Evolutionary conservation across 1,140 invertebrate species (phyloP).

Genomic region (Patella vulgata): DNA sequence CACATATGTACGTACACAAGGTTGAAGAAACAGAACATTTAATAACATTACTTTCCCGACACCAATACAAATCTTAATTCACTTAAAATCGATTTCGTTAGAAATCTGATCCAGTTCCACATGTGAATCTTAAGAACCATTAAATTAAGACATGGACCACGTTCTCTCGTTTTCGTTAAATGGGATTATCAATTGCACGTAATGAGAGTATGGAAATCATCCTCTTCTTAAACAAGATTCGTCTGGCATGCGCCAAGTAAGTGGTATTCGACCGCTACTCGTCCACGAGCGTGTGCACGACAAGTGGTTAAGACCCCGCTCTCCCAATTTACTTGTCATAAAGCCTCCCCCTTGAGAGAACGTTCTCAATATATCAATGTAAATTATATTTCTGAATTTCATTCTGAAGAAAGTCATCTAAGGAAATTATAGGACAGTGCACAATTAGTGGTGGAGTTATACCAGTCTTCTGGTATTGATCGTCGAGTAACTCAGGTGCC

Average conservation of each 20-base stretch:
- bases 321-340: slow-evolving; percentile 26
- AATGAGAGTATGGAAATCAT: no score
- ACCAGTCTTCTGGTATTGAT: slow-evolving; percentile 14
- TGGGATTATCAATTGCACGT: slow-evolving; percentile 10
- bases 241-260: no score
- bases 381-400: slow-evolving; percentile 30
- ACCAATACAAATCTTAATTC: no score
- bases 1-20: no score
- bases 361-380: slow-evolving; percentile 30
- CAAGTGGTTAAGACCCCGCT: slow-evolving; percentile 14
- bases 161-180: not conserved
- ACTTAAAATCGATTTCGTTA: no score
- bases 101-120: no score
- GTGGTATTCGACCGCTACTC: no score
- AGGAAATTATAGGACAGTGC: slow-evolving; percentile 1
- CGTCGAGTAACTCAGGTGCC: not conserved
- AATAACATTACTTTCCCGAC: no score
- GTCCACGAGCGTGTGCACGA: slow-evolving; percentile 15
- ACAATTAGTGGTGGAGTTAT: slow-evolving; percentile 6
- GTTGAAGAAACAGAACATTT: no score
- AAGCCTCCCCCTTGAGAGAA: slow-evolving; percentile 5
- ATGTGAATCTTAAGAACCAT: no score
- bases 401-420: slow-evolving; percentile 17
- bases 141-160: no score
- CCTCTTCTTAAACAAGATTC: no score